phyloP scores from a whole-genome alignment of 2,888 invertebrate genomes.

The Orthosia incerta region DNA sequence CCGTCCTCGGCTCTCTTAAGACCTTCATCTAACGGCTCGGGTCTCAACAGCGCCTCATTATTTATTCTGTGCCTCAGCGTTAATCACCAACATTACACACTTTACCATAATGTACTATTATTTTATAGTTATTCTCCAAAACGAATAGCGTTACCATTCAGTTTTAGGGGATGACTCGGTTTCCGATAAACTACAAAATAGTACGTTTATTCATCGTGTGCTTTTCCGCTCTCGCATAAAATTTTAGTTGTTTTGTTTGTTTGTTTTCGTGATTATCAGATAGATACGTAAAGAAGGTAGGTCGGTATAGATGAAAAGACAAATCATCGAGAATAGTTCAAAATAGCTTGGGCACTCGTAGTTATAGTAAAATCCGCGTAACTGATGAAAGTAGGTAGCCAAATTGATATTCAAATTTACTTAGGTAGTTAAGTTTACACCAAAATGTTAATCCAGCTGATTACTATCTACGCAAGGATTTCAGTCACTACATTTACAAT shows the following conservation, averaged over 20 bases:
- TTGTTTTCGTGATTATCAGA: not conserved
- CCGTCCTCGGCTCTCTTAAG: too few species aligned
- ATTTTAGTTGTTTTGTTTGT: not conserved
- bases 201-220: not conserved
- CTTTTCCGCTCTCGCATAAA: not conserved
- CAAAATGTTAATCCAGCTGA: not conserved
- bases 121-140: not conserved
- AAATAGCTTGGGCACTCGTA: too few species aligned
- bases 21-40: too few species aligned
- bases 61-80: too few species aligned
- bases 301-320: too few species aligned
- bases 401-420: too few species aligned
- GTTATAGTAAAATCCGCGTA: too few species aligned
- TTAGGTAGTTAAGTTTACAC: not conserved
- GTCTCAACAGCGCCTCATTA: too few species aligned
- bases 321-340: too few species aligned
- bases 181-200: constrained; percentile 6
- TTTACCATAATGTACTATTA: too few species aligned
- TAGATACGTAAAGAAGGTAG: not conserved
- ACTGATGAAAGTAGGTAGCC: too few species aligned
- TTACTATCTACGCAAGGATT: not conserved
- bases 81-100: too few species aligned
- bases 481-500: not conserved
- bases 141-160: not conserved
- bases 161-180: not conserved